A percentile compares a stretch with the other conserved stretches of the same genome.
These are phyloP conservation scores for Prosopocoilus inquinatus DNA, from an alignment of 2,888 invertebrate species.

Conservation along the genomic window DNA sequence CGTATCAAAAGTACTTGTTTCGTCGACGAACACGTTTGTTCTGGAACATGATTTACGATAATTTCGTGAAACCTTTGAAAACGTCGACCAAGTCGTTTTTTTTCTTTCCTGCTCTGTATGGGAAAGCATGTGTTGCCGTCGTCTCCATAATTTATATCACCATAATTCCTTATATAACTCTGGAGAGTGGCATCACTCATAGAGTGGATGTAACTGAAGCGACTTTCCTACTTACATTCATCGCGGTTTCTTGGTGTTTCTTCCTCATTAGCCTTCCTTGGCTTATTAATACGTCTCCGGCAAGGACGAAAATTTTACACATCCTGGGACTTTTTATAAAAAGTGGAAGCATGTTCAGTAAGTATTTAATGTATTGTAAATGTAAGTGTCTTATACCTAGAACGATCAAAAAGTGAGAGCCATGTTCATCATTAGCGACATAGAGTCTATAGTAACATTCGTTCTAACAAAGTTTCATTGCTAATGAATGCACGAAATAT, in stretches of 20 bases:
- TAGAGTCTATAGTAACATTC: too few species aligned
- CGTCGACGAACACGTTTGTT: slow-evolving; percentile 12
- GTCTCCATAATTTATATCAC: slow-evolving; percentile 20
- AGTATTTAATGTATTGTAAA: slow-evolving; percentile 7
- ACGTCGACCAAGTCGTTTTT: slow-evolving; percentile 20
- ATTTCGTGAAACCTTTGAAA: slow-evolving; percentile 20
- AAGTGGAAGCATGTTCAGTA: slow-evolving; percentile 23
- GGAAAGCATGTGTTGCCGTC: slow-evolving; percentile 19
- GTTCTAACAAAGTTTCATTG: too few species aligned
- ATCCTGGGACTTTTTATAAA: slow-evolving; percentile 22
- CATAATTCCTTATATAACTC: slow-evolving; percentile 16
- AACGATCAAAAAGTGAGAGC: too few species aligned
- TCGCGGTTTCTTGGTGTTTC: slow-evolving; percentile 24
- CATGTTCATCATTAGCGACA: too few species aligned
- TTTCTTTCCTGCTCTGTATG: slow-evolving; percentile 25
- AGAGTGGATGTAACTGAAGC: slow-evolving; percentile 21
- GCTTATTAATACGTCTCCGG: slow-evolving; percentile 23
- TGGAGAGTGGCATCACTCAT: slow-evolving; percentile 15
- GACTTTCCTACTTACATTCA: slow-evolving; percentile 22
- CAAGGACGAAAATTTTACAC: slow-evolving; percentile 22
- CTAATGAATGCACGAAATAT: too few species aligned
- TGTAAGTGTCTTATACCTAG: too few species aligned
- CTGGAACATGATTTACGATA: slow-evolving; percentile 13
- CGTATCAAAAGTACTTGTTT: slow-evolving; percentile 16
- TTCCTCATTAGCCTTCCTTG: slow-evolving; percentile 25